Evolutionary conservation across 2,888 invertebrate genomes (phyloP).

Genomic region (Glyphotaelius pellucidus): DNA sequence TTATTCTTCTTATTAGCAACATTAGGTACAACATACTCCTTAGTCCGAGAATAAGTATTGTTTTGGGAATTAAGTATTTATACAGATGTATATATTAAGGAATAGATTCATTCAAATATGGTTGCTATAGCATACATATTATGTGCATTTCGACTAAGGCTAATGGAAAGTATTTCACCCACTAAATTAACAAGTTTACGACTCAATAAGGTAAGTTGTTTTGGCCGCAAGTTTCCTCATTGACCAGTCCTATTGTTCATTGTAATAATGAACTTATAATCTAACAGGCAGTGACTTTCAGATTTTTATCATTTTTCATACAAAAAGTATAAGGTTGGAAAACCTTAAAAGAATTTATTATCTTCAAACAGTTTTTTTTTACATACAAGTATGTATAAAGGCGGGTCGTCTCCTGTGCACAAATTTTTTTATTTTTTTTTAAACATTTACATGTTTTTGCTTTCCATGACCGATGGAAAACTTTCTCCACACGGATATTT

Average conservation of each 20-base stretch:
- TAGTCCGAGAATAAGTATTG: conserved; percentile 36
- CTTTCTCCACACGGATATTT: too few relatives aligned
- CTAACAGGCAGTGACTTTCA: not conserved
- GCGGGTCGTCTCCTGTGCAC: too few relatives aligned
- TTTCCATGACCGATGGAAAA: too few relatives aligned
- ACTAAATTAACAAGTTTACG: not conserved
- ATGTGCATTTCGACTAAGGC: conserved; percentile 23
- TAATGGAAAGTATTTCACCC: conserved; percentile 19
- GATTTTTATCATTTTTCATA: not conserved
- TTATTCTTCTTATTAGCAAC: conserved; percentile 55
- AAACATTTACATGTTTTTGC: too few relatives aligned
- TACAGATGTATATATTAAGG: conserved; percentile 52
- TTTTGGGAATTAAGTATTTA: conserved; percentile 48
- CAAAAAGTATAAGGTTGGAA: not conserved
- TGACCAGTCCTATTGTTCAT: not conserved
- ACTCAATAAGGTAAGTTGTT: not conserved
- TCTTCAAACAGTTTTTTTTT: not conserved
- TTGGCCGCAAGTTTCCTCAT: not conserved
- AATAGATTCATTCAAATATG: conserved; percentile 33
- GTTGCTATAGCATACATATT: conserved; percentile 42
- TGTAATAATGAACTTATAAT: not conserved
- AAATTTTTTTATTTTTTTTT: too few relatives aligned
- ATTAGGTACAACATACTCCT: conserved; percentile 54
- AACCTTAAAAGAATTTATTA: not conserved
- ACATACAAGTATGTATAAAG: too few relatives aligned